These are phyloP conservation scores for Anorthoa munda DNA, from an alignment of 2,888 invertebrate species.

Conservation along the genomic window DNA sequence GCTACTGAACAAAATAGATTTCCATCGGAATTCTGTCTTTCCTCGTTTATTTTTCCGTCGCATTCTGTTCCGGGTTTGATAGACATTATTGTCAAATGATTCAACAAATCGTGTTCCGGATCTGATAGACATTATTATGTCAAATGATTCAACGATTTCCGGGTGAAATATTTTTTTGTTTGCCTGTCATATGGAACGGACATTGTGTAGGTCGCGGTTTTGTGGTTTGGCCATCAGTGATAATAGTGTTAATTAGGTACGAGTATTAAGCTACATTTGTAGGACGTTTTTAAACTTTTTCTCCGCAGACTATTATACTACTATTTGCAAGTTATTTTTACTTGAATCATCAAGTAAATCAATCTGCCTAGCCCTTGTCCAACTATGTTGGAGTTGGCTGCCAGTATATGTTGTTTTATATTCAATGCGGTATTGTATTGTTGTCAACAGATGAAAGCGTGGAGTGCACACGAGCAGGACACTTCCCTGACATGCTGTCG, in stretches of 20 bases:
- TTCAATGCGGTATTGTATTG: neutral
- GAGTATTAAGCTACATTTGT: too few relatives aligned
- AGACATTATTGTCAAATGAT: slow-evolving; percentile 44
- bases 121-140: slow-evolving; percentile 37
- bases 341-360: too few relatives aligned
- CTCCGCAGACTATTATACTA: too few relatives aligned
- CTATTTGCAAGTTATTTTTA: too few relatives aligned
- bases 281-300: neutral
- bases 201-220: neutral
- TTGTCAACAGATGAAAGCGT: slow-evolving; percentile 87
- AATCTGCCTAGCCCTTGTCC: too few relatives aligned
- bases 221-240: neutral
- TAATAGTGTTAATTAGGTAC: neutral
- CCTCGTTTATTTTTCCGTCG: slow-evolving; percentile 26
- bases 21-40: slow-evolving; percentile 22
- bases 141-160: slow-evolving; percentile 33
- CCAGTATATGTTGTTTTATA: neutral
- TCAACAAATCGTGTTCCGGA: too few relatives aligned
- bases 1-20: slow-evolving; percentile 36
- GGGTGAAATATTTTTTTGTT: slow-evolving; percentile 9
- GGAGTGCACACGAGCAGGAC: slow-evolving; percentile 88
- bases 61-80: slow-evolving; percentile 27
- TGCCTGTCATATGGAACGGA: neutral
- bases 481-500: slow-evolving; percentile 91
- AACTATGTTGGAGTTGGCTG: too few relatives aligned